Conservation (phyloP, 2,888 invertebrate genomes). For the Caenorhabditis sinica region DNA sequence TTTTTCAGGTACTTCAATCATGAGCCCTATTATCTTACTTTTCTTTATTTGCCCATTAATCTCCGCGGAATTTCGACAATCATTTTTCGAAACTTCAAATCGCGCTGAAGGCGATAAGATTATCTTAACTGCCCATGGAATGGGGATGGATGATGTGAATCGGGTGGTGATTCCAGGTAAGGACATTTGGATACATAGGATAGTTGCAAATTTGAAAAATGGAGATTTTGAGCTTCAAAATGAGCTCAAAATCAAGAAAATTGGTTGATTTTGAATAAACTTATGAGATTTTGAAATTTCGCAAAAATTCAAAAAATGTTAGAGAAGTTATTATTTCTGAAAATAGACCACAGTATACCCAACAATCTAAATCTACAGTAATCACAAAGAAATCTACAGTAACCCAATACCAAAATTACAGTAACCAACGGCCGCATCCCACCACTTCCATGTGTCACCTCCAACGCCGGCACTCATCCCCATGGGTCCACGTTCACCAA, state of each 20-base stretch:
- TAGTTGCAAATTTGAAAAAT: not conserved
- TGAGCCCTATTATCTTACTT: conserved; percentile 31
- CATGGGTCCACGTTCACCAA: conserved; percentile 83
- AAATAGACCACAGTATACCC: no score
- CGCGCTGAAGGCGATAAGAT: conserved; percentile 70
- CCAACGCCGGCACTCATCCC: conserved; percentile 79
- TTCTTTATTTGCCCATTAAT: conserved; percentile 3
- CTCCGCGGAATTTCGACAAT: conserved; percentile 54
- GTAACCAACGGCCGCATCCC: conserved; percentile 76
- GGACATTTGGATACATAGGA: not conserved
- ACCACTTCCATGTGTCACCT: conserved; percentile 80
- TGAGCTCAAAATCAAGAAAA: not conserved
- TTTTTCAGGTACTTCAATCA: conserved; percentile 23
- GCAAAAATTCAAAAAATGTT: not conserved
- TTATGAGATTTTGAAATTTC: no score
- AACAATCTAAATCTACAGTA: not conserved
- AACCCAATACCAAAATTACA: conserved; percentile 23
- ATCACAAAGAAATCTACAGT: not conserved
- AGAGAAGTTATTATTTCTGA: no score
- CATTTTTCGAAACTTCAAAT: conserved; percentile 51
- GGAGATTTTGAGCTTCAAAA: not conserved
- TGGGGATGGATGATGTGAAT: conserved; percentile 78
- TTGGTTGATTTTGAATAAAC: no score
- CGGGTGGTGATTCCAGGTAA: conserved; percentile 81
- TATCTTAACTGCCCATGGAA: conserved; percentile 79